phyloP scores from a whole-genome alignment of 2,797 vertebrate species.

The Xyrichtys novacula region DNA sequence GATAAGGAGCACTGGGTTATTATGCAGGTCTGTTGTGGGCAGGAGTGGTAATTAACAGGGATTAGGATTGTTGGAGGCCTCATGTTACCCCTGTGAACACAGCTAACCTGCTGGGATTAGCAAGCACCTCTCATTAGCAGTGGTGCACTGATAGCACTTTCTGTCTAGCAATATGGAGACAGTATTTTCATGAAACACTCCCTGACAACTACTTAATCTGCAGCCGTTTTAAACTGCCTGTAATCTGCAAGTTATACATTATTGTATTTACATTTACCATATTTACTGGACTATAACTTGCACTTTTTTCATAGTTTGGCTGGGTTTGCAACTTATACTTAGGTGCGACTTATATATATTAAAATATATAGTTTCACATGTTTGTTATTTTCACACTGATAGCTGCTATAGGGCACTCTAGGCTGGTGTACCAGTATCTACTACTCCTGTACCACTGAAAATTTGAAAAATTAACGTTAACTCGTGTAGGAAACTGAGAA shows the following conservation, averaged over 20 bases:
- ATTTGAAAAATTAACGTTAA: no score
- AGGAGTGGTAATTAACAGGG: slow-evolving; percentile 73
- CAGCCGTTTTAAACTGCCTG: not conserved
- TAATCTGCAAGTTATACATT: slow-evolving; percentile 9
- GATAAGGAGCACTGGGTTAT: slow-evolving; percentile 63
- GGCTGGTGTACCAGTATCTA: no score
- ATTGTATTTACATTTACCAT: not conserved
- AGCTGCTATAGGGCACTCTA: no score
- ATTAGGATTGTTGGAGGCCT: slow-evolving; percentile 68
- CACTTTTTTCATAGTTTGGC: no score
- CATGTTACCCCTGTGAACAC: slow-evolving; percentile 48
- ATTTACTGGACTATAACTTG: no score
- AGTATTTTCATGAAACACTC: slow-evolving; percentile 7
- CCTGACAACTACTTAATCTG: slow-evolving; percentile 1
- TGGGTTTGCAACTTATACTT: no score
- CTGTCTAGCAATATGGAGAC: slow-evolving; percentile 4
- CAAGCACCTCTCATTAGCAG: slow-evolving; percentile 53
- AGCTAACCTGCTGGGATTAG: slow-evolving; percentile 72
- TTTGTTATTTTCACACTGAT: no score
- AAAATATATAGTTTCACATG: no score
- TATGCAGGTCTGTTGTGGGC: slow-evolving; percentile 58
- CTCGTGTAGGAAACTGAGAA: no score
- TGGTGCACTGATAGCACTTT: slow-evolving; percentile 35
- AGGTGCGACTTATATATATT: no score
- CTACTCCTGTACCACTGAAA: no score